Evolutionary conservation across 2,888 invertebrate species (phyloP).

Genomic region (Macrosoma leucophasiata): DNA sequence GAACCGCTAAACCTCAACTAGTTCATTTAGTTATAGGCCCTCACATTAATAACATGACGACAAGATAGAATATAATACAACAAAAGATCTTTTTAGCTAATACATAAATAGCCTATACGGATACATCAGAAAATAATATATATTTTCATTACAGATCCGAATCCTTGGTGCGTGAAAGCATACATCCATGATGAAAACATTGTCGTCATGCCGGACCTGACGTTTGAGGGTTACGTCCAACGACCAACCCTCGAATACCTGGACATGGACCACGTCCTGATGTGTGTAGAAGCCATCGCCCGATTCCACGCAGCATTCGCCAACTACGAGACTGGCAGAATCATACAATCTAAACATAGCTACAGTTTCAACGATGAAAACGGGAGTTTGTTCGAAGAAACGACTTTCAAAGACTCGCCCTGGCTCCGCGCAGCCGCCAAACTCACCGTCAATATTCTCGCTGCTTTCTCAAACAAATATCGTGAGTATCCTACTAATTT

Average conservation of each 20-base stretch:
- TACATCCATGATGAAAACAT: slow-evolving; percentile 43
- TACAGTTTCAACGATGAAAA: slow-evolving; percentile 34
- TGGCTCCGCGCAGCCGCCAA: slow-evolving; percentile 48
- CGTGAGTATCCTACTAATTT: slow-evolving; percentile 28
- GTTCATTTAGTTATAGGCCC: no score
- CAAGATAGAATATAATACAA: no score
- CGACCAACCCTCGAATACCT: slow-evolving; percentile 32
- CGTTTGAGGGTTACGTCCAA: slow-evolving; percentile 40
- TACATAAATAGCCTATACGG: no score
- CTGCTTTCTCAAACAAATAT: slow-evolving; percentile 40
- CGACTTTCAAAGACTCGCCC: slow-evolving; percentile 39
- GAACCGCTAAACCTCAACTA: no score
- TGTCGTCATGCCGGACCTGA: slow-evolving; percentile 55
- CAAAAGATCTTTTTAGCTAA: no score
- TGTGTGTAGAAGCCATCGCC: slow-evolving; percentile 39
- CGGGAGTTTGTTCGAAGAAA: slow-evolving; percentile 36
- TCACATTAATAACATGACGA: no score
- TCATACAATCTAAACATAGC: background rate
- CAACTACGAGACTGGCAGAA: slow-evolving; percentile 37
- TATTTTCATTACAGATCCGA: no score
- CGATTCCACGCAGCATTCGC: slow-evolving; percentile 54
- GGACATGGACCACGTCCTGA: slow-evolving; percentile 39
- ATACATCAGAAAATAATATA: no score
- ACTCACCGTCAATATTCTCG: slow-evolving; percentile 39
- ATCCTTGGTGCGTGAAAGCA: slow-evolving; percentile 44